A percentile compares a stretch with the other conserved stretches of the same genome.
Evolutionary conservation across 1,140 invertebrate species (phyloP).

Genomic region (Formica exsecta): DNA sequence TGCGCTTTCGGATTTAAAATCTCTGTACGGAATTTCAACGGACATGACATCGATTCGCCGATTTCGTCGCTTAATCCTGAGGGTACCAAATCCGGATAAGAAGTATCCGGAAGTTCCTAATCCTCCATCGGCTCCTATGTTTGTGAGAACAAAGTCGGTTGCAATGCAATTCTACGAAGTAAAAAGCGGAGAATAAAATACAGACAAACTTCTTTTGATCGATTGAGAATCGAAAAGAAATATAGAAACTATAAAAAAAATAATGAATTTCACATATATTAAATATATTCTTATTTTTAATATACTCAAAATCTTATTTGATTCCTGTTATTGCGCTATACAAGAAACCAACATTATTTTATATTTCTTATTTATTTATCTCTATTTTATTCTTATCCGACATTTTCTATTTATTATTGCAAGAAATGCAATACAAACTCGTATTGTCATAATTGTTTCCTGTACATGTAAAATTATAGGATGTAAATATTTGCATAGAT

Average conservation of each 20-base stretch:
- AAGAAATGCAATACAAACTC: not conserved
- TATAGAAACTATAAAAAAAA: not conserved
- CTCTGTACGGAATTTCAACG: slow-evolving; percentile 39
- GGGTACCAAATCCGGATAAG: slow-evolving; percentile 13
- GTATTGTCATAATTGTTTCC: not conserved
- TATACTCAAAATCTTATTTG: not conserved
- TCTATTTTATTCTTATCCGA: not conserved
- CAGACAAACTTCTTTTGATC: not conserved
- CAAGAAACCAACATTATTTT: not conserved
- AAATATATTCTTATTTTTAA: not conserved
- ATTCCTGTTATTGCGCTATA: not conserved
- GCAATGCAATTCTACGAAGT: not conserved
- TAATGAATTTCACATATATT: not conserved
- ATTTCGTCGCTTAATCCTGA: slow-evolving; percentile 38
- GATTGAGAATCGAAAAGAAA: not conserved
- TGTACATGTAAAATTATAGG: not conserved
- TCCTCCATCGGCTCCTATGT: slow-evolving; percentile 26
- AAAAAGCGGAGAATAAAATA: slow-evolving; percentile 11
- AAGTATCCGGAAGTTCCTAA: slow-evolving; percentile 37
- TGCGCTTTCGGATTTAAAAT: slow-evolving; percentile 75
- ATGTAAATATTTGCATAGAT: not conserved
- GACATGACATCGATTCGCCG: slow-evolving; percentile 3
- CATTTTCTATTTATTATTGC: not conserved
- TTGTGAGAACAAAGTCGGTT: slow-evolving; percentile 33
- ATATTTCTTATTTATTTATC: not conserved